Percentiles rank a stretch among this genome's conserved stretches.
These are phyloP conservation scores for Eurystomus gularis DNA, from an alignment of 2,113 vertebrate species.

Conservation along the genomic window DNA sequence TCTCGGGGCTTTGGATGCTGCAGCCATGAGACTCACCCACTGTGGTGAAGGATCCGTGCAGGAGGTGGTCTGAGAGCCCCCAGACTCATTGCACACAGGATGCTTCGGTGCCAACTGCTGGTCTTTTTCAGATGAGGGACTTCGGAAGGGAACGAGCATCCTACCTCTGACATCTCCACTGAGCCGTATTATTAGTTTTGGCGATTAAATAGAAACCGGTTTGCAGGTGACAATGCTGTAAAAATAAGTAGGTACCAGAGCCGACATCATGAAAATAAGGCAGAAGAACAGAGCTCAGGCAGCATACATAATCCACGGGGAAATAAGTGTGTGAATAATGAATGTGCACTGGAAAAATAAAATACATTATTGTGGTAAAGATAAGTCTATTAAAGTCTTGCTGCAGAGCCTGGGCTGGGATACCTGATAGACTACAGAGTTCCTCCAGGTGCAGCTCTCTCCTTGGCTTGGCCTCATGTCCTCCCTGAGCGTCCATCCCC, in stretches of 20 bases:
- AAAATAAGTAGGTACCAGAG: neutral
- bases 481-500: neutral
- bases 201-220: neutral
- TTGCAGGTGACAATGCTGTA: conserved; percentile 6
- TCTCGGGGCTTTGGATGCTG: rapidly evolving
- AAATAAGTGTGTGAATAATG: conserved; percentile 52
- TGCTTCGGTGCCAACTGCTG: neutral
- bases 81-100: rapidly evolving
- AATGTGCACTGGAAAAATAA: conserved; percentile 47
- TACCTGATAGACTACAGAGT: neutral
- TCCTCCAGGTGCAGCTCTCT: neutral
- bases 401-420: neutral
- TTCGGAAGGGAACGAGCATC: neutral
- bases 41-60: rapidly evolving
- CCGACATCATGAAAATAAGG: neutral
- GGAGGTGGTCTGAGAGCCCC: neutral
- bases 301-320: neutral
- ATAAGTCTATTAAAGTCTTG: conserved; percentile 38
- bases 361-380: conserved; percentile 31
- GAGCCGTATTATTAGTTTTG: conserved; percentile 15
- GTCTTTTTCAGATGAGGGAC: neutral
- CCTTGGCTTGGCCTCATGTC: rapidly evolving
- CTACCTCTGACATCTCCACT: neutral
- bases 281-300: conserved; percentile 1
- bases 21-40: neutral